Conservation (phyloP, 2,888 invertebrate species). For the Lysandra bellargus region DNA sequence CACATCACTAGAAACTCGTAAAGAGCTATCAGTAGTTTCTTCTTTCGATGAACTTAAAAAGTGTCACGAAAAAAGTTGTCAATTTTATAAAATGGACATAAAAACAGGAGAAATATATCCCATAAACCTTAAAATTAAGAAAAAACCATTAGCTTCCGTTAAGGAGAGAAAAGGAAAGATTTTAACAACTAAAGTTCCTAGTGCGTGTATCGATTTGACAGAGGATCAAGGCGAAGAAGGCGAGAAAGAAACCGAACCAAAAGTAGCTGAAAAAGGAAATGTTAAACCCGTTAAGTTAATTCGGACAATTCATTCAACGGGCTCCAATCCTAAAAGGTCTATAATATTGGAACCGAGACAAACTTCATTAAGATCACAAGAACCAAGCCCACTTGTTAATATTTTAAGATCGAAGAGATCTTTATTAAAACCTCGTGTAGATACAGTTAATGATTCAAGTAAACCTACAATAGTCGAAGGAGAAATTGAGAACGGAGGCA, state of each 20-base stretch:
- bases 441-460: neutral
- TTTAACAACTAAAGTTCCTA: neutral
- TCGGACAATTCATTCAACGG: slow-evolving; percentile 15
- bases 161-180: slow-evolving; percentile 3
- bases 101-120: slow-evolving; percentile 53
- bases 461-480: slow-evolving; percentile 33
- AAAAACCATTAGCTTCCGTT: slow-evolving; percentile 37
- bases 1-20: slow-evolving; percentile 35
- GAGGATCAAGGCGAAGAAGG: slow-evolving; percentile 48
- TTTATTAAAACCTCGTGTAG: neutral
- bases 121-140: slow-evolving; percentile 63
- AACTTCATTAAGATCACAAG: neutral
- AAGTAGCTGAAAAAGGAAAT: neutral
- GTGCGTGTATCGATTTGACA: slow-evolving; percentile 57
- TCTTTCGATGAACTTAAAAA: slow-evolving; percentile 60
- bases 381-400: neutral
- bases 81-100: slow-evolving; percentile 64
- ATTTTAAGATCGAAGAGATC: slow-evolving; percentile 11
- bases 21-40: slow-evolving; percentile 48
- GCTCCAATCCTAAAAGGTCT: neutral
- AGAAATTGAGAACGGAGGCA: neutral
- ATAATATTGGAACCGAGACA: slow-evolving; percentile 5
- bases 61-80: slow-evolving; percentile 52
- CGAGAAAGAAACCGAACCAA: slow-evolving; percentile 14
- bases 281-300: slow-evolving; percentile 20